Base-by-base conservation (phyloP, 2,888 invertebrate species). In the Cheilosia vernalis region DNA sequence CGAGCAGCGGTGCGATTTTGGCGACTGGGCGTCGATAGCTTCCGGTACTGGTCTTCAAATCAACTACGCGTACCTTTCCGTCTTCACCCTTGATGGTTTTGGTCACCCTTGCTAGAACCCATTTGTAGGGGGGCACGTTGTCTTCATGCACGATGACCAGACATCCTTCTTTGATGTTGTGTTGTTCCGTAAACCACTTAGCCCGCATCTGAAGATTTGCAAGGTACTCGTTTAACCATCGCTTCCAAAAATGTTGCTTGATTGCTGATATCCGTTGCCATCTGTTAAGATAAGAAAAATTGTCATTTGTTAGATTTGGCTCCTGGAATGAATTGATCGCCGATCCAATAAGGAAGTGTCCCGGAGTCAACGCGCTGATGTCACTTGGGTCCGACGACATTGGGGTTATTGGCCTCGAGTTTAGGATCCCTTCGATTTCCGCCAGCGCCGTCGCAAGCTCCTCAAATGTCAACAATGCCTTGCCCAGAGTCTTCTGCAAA, bases 361-460 rank as follows among this genome's bases (percentile, higher is more conserved):
- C 53, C 15, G 53, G 53, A 30, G 56, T 56, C 17, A 56, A 33
- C 9, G 30, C 56, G 17, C 10, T 56, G 10, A 37, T 0, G 17
- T 56, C 56, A 9, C 13, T n/a, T 1, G 33, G 56, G 17, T 56
- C 56, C 10, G 56, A 56, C 9, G 56, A 56, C 0, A 55, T 10
- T 15, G 55, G n/a, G 3, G 55, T 30, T 13, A 55, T 55, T 0
- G 30, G 30, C 30, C 55, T 55, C 1, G 55, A 55, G 6, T 55
- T 55, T 1, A 55, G 10, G n/a, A 55, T 55, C 6, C 30, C 55
- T 30, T 55, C 55, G 2, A 55, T 55, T 55, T 55, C 30, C 2
- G 55, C 30, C 1, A 30, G 55, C 0, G 55, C 55, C 9, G 30
- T 30, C n/a, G 24, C n/a, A 6, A 30, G 55, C n/a, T 55, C 33